These are phyloP conservation scores for Steatornis caripensis DNA, from an alignment of 2,113 vertebrate species.

Conservation along the genomic window DNA sequence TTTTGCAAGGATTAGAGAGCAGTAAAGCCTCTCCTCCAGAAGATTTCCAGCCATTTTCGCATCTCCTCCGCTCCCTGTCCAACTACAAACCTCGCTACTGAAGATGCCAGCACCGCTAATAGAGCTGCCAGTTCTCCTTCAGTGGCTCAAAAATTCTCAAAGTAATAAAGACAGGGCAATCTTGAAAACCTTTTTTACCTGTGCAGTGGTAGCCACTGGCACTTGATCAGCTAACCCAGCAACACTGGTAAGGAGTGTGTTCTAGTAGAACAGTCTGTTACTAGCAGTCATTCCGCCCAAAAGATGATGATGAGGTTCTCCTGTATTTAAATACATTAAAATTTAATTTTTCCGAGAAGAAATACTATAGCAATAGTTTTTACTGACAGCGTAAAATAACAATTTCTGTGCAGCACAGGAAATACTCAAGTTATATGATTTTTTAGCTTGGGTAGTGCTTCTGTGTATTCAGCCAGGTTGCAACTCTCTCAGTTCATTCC, in stretches of 20 bases:
- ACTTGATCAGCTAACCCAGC: neutral
- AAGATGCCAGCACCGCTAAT: neutral
- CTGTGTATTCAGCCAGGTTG: neutral
- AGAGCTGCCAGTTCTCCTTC: neutral
- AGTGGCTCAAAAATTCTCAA: neutral
- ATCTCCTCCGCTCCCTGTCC: neutral
- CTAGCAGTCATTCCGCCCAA: neutral
- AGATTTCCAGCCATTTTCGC: neutral
- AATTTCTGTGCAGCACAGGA: neutral
- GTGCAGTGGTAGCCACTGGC: accelerated
- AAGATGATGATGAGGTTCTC: neutral
- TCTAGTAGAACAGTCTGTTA: neutral
- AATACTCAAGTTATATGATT: neutral
- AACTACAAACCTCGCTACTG: neutral
- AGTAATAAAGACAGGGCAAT: neutral
- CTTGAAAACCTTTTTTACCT: neutral
- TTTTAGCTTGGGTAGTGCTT: neutral
- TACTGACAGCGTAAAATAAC: neutral
- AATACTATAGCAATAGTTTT: neutral
- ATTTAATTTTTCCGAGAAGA: neutral
- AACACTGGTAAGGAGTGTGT: neutral
- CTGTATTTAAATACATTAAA: neutral
- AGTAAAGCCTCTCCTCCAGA: neutral
- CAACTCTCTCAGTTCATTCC: neutral
- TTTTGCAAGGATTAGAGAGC: neutral